These are phyloP conservation scores for Belgica antarctica DNA, from an alignment of 2,888 invertebrate genomes.

Conservation along the genomic window DNA sequence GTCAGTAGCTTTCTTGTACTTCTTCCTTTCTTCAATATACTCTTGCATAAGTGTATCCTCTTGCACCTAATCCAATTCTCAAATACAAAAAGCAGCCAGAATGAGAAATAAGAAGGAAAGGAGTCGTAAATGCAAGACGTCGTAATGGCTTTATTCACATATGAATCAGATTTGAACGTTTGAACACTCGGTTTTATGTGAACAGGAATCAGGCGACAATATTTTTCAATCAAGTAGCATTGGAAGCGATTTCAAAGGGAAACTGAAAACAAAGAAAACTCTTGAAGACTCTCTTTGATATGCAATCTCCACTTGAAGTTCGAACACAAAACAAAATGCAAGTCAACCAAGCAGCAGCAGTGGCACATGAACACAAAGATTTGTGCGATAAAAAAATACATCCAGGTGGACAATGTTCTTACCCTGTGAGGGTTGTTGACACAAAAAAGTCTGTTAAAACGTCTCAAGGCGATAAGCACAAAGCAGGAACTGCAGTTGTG, in stretches of 20 bases:
- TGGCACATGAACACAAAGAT: neutral
- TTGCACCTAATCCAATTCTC: neutral
- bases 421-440: neutral
- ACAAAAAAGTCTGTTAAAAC: neutral
- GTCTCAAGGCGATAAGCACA: neutral
- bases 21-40: too few relatives aligned
- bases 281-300: neutral
- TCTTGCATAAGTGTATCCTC: too few relatives aligned
- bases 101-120: conserved; percentile 9
- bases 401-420: conserved; percentile 18
- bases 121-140: neutral
- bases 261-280: neutral
- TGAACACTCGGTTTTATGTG: conserved; percentile 7
- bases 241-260: neutral
- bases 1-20: too few relatives aligned
- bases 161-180: neutral
- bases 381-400: neutral
- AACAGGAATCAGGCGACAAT: neutral
- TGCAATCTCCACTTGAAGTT: neutral
- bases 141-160: neutral
- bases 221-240: neutral
- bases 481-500: conserved; percentile 10
- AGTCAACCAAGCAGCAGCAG: neutral
- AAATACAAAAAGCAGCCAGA: neutral
- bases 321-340: neutral